phyloP scores from a whole-genome alignment of 2,797 vertebrate genomes.

The Amniataba percoides region DNA sequence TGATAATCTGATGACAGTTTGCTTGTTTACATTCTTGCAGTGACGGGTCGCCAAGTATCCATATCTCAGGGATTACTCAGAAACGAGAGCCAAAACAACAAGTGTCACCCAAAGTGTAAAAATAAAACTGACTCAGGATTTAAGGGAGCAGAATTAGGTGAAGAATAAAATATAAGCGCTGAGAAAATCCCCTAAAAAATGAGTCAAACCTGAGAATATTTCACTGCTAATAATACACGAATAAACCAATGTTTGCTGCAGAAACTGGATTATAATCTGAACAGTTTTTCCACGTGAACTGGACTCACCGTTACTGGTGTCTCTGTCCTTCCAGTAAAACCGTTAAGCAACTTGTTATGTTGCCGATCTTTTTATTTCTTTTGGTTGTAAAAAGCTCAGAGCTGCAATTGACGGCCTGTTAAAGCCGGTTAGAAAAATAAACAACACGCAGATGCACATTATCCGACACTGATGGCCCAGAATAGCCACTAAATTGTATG shows the following conservation, averaged over 20 bases:
- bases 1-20: background rate
- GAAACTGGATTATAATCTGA: too few species aligned
- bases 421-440: slow-evolving; percentile 36
- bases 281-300: background rate
- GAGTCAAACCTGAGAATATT: background rate
- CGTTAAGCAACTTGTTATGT: background rate
- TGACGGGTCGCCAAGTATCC: background rate
- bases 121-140: background rate
- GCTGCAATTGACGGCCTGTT: slow-evolving; percentile 36
- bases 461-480: slow-evolving; percentile 13
- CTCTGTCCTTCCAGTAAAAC: background rate
- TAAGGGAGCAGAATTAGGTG: background rate
- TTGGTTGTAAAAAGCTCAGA: slow-evolving; percentile 14
- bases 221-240: too few species aligned
- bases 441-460: slow-evolving; percentile 30
- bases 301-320: background rate
- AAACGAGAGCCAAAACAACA: background rate
- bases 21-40: background rate
- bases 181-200: too few species aligned
- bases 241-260: too few species aligned
- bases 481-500: slow-evolving; percentile 20
- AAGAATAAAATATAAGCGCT: background rate
- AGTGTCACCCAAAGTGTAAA: background rate
- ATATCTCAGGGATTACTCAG: background rate
- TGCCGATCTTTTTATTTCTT: background rate